Evolutionary conservation across 2,113 vertebrate species (phyloP), one percentile per base, ranked within the genome.

Genomic region (Laterallus jamaicensis): DNA sequence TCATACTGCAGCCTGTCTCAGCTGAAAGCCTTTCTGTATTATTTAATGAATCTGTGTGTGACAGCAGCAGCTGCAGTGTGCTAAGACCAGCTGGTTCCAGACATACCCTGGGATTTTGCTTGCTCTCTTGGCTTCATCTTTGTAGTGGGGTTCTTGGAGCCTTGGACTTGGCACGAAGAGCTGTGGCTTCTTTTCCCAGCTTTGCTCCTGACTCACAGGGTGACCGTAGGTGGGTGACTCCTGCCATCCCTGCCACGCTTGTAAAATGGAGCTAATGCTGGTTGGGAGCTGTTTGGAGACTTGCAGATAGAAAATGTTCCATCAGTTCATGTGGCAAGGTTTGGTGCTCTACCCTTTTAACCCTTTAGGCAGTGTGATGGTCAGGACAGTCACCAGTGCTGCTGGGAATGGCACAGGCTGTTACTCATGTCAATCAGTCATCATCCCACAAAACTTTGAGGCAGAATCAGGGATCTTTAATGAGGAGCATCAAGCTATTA

Each of bases 11-110:
- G 58, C 9, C 70, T 67, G 15, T 78, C 82, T 86, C 92, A 93
- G 95, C 93, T 88, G 84, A 86, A 89, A 82, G 70, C 14, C 86
- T 78, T 92, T 74, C 90, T 67, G 15, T 28, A 39, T 47, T 71
- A 50, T 73, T 84, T 35, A 89, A 93, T 40, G 12, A 49, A 7
- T 37, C 86, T 66, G 62, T 96, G 95, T 5, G 77, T 93, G 96
- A 96, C 96, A 95, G 96, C 92, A 82, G 96, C 96, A 97, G 96
- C 96, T 97, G 96, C 69, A 64, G 8, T 0, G 4, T 20, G 4
- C 86, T 42, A 29, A 47, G 35, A 60, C 90, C 96, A 96, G 96
- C 96, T 97, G 96, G 19, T 91, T 93, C 90, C 93, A 59, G 74
- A 14, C 86, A 49, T 93, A 55, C 77, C 93, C 95, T 95, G 93